phyloP scores from a whole-genome alignment of 2,797 vertebrate genomes.

The Chromis chromis region DNA sequence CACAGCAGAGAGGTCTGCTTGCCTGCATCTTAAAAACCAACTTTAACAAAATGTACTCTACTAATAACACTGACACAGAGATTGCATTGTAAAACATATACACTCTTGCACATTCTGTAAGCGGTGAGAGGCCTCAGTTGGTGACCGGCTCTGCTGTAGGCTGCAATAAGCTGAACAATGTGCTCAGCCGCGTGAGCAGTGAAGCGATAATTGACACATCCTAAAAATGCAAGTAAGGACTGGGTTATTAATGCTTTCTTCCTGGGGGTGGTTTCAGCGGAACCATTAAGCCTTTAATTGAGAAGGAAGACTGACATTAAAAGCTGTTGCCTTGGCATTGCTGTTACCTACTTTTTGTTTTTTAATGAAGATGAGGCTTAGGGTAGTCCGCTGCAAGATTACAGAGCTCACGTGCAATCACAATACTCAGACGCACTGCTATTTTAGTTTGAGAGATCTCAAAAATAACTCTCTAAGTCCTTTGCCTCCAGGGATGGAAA shows the following conservation, averaged over 20 bases:
- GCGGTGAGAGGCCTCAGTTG: constrained; percentile 54
- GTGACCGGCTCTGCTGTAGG: constrained; percentile 62
- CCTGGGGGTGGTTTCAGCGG: constrained; percentile 80
- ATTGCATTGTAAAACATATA: constrained; percentile 54
- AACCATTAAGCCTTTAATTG: constrained; percentile 87
- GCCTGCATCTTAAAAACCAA: constrained; percentile 58
- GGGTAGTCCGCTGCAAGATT: constrained; percentile 59
- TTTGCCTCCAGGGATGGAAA: constrained; percentile 82
- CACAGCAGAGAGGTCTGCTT: constrained; percentile 48
- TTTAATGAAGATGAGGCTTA: constrained; percentile 78
- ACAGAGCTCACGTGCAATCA: constrained; percentile 60
- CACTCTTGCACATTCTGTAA: constrained; percentile 39
- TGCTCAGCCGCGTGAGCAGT: constrained; percentile 65
- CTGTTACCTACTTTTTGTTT: constrained; percentile 71
- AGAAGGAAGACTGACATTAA: constrained; percentile 84
- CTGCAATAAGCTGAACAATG: constrained; percentile 76
- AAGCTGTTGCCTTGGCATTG: constrained; percentile 79
- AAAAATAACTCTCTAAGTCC: constrained; percentile 80
- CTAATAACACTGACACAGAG: constrained; percentile 46
- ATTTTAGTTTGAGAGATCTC: constrained; percentile 78
- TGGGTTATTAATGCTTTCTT: constrained; percentile 85
- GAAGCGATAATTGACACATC: constrained; percentile 84
- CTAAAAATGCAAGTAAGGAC: constrained; percentile 83
- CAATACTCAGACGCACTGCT: constrained; percentile 65
- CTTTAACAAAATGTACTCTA: constrained; percentile 43